Evolutionary conservation across 2,888 invertebrate species (phyloP).

Genomic region (Erannis defoliaria): DNA sequence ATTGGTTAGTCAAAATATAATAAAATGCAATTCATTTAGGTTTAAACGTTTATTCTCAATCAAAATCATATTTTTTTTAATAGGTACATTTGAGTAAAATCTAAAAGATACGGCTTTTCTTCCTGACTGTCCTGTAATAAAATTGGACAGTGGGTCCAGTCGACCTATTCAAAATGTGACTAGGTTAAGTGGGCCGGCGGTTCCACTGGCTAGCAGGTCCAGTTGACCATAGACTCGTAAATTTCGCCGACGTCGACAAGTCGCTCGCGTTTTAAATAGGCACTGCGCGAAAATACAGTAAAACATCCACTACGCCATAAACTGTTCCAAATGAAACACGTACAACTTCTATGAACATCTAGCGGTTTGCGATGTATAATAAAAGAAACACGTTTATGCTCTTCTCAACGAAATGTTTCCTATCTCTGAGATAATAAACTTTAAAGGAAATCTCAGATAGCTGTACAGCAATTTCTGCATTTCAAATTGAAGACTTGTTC

Average conservation of each 20-base stretch:
- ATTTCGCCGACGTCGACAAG: conserved; percentile 2
- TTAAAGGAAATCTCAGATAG: conserved; percentile 26
- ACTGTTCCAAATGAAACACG: conserved; percentile 32
- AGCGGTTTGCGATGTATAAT: conserved; percentile 27
- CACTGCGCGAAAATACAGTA: conserved; percentile 18
- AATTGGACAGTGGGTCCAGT: no score
- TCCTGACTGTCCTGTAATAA: no score
- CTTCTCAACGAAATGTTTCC: conserved; percentile 26
- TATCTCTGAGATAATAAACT: conserved; percentile 29
- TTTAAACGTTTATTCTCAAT: no score
- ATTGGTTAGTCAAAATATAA: no score
- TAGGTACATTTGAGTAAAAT: no score
- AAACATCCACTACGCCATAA: conserved; percentile 26
- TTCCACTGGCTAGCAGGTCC: no score
- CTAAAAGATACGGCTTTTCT: no score
- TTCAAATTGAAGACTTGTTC: conserved; percentile 6
- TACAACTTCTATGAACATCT: conserved; percentile 30
- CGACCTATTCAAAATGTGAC: no score
- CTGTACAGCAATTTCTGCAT: conserved; percentile 18
- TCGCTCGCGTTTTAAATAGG: conserved; percentile 22
- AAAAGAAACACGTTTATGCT: conserved; percentile 34
- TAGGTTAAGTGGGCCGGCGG: no score
- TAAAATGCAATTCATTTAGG: no score
- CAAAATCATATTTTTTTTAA: no score
- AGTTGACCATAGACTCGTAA: no score